Evolutionary conservation across 2,888 invertebrate genomes (phyloP).

Genomic region (Auanema sp.): DNA sequence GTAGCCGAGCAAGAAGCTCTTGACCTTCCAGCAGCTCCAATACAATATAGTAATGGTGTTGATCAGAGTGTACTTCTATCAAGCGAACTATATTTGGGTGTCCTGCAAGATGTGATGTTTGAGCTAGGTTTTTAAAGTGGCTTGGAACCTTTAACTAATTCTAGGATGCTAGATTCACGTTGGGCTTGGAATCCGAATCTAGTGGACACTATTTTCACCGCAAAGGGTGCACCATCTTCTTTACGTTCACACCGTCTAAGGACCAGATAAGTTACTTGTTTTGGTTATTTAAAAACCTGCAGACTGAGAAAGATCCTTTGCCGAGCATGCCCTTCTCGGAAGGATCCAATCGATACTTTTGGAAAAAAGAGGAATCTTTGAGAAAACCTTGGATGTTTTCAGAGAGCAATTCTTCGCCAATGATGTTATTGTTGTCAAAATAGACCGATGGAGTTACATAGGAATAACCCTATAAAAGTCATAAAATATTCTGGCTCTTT

Average conservation of each 20-base stretch:
- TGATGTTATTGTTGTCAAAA: conserved; percentile 74
- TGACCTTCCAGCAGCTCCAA: conserved; percentile 75
- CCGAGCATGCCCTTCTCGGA: conserved; percentile 75
- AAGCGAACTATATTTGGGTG: conserved; percentile 84
- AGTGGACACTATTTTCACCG: conserved; percentile 82
- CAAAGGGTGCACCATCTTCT: conserved; percentile 77
- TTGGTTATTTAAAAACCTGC: conserved; percentile 67
- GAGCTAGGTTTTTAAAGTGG: background rate
- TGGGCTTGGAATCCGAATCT: conserved; percentile 69
- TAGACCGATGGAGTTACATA: conserved; percentile 90
- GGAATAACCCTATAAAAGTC: conserved; percentile 79
- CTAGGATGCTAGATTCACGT: conserved; percentile 79
- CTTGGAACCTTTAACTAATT: conserved; percentile 70
- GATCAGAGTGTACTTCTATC: conserved; percentile 76
- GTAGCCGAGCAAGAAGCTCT: conserved; percentile 66
- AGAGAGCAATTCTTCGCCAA: conserved; percentile 73
- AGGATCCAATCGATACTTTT: conserved; percentile 78
- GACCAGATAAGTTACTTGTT: background rate
- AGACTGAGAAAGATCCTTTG: conserved; percentile 86
- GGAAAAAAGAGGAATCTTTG: conserved; percentile 83
- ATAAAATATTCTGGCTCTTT: background rate
- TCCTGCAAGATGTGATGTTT: conserved; percentile 19
- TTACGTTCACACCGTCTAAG: conserved; percentile 76
- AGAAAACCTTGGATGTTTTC: conserved; percentile 45
- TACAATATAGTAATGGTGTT: conserved; percentile 83